phyloP scores from a whole-genome alignment of 2,113 vertebrate species.

The Recurvirostra avosetta region DNA sequence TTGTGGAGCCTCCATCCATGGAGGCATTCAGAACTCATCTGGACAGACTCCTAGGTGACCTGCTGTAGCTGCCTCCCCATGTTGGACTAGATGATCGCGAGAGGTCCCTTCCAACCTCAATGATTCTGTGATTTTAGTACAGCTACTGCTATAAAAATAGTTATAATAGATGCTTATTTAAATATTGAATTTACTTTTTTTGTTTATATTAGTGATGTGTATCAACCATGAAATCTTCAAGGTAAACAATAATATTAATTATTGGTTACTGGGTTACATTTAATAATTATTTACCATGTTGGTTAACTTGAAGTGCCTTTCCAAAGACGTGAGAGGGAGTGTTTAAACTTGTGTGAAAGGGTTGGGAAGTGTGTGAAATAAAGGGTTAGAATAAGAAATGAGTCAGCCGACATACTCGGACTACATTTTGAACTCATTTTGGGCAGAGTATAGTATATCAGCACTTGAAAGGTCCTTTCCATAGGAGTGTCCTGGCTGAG shows the following conservation, averaged over 20 bases:
- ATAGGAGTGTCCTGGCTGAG: neutral
- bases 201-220: neutral
- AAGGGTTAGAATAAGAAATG: neutral
- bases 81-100: neutral
- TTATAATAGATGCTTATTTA: neutral
- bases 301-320: neutral
- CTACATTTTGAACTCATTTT: constrained; percentile 17
- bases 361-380: neutral
- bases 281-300: neutral
- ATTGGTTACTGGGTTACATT: neutral
- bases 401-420: neutral
- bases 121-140: neutral
- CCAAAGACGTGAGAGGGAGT: neutral
- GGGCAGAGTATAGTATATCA: neutral
- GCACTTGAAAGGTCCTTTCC: neutral
- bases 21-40: neutral
- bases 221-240: neutral
- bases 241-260: neutral
- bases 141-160: neutral
- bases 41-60: neutral
- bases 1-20: no score
- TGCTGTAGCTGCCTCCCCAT: neutral
- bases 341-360: neutral
- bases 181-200: neutral
- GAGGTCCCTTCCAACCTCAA: neutral